These are phyloP conservation scores for Stenurella melanura DNA, from an alignment of 2,888 invertebrate genomes.

Conservation along the genomic window DNA sequence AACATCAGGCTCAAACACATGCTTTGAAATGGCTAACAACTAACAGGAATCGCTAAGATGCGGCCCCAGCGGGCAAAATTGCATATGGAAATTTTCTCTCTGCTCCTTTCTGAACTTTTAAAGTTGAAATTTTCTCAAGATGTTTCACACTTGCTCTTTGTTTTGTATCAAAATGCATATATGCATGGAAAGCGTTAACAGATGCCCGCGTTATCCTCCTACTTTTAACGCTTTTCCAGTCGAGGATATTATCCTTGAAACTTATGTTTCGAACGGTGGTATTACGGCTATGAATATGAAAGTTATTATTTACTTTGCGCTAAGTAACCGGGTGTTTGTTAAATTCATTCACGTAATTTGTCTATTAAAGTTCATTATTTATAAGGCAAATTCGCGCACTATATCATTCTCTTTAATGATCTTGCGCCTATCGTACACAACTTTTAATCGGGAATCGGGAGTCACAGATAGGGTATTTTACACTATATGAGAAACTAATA, in stretches of 20 bases:
- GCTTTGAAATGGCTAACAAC: slow-evolving; percentile 24
- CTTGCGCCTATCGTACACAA: too few relatives aligned
- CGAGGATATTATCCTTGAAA: slow-evolving; percentile 21
- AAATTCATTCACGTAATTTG: too few relatives aligned
- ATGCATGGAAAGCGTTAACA: slow-evolving; percentile 39
- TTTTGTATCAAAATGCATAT: slow-evolving; percentile 39
- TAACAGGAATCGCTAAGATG: slow-evolving; percentile 26
- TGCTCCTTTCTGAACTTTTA: slow-evolving; percentile 32
- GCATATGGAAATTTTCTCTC: slow-evolving; percentile 43
- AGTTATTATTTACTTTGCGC: slow-evolving; percentile 8
- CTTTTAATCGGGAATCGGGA: too few relatives aligned
- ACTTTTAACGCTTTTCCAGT: slow-evolving; percentile 17
- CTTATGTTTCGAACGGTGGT: slow-evolving; percentile 8
- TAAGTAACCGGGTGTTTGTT: not conserved
- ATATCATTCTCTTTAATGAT: too few relatives aligned
- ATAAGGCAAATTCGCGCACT: too few relatives aligned
- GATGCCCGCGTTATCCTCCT: slow-evolving; percentile 32
- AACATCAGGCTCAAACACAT: slow-evolving; percentile 12
- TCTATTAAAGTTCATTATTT: too few relatives aligned
- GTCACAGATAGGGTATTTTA: too few relatives aligned
- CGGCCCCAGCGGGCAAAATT: slow-evolving; percentile 31
- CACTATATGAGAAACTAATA: too few relatives aligned
- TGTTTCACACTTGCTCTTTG: slow-evolving; percentile 37
- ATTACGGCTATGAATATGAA: slow-evolving; percentile 21
- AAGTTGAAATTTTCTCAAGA: slow-evolving; percentile 36